phyloP scores from a whole-genome alignment of 2,113 vertebrate species.

The Myotis lucifugus region DNA sequence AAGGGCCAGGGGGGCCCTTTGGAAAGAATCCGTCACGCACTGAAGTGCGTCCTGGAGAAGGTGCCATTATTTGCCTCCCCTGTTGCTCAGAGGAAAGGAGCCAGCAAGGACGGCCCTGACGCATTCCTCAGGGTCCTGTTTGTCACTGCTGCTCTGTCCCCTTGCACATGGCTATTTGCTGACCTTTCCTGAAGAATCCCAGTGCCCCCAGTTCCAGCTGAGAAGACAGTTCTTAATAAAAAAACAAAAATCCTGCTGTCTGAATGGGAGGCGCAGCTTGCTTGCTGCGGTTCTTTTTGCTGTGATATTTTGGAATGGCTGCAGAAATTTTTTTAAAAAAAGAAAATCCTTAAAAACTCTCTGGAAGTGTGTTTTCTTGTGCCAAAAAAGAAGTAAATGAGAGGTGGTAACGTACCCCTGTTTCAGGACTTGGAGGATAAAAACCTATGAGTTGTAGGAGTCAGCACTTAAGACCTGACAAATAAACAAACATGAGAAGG shows the following conservation, averaged over 20 bases:
- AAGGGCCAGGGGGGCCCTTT: slow-evolving; percentile 44
- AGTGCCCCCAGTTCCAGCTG: slow-evolving; percentile 67
- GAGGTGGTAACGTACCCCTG: slow-evolving; percentile 44
- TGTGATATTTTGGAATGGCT: slow-evolving; percentile 77
- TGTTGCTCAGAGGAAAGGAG: slow-evolving; percentile 70
- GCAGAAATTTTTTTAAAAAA: slow-evolving; percentile 72
- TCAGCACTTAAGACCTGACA: slow-evolving; percentile 39
- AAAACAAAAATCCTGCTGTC: slow-evolving; percentile 57
- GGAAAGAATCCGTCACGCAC: slow-evolving; percentile 66
- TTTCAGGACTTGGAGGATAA: slow-evolving; percentile 67
- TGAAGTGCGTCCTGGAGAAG: slow-evolving; percentile 59
- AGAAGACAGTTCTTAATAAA: slow-evolving; percentile 70
- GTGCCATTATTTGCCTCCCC: slow-evolving; percentile 68
- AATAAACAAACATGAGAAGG: slow-evolving; percentile 56
- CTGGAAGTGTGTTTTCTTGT: slow-evolving; percentile 53
- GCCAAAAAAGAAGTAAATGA: slow-evolving; percentile 43
- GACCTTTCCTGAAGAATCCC: slow-evolving; percentile 79
- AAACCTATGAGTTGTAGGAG: slow-evolving; percentile 71
- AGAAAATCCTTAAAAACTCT: slow-evolving; percentile 47
- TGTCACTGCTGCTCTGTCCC: slow-evolving; percentile 71
- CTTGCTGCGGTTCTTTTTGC: slow-evolving; percentile 76
- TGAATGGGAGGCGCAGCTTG: slow-evolving; percentile 68
- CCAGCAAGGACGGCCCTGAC: slow-evolving; percentile 65
- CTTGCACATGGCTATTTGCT: slow-evolving; percentile 22
- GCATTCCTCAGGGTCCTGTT: slow-evolving; percentile 71